phyloP scores from a whole-genome alignment of 2,888 invertebrate species.

The Epirrhoe tristata region DNA sequence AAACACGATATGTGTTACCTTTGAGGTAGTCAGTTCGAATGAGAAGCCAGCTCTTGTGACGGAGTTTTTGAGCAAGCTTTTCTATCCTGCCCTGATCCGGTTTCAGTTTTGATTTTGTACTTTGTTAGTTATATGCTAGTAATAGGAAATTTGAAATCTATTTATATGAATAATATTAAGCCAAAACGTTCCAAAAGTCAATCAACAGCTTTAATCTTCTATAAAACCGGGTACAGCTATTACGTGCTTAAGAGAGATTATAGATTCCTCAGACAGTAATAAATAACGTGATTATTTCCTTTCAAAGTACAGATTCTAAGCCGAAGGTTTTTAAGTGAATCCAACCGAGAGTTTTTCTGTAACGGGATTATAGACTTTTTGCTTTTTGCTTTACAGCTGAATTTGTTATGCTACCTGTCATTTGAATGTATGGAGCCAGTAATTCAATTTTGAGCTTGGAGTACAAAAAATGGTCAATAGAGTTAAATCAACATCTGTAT shows the following conservation, averaged over 20 bases:
- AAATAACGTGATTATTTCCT: slow-evolving; percentile 84
- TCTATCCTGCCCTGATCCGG: too few relatives aligned
- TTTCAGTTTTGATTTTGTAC: too few relatives aligned
- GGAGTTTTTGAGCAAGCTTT: too few relatives aligned
- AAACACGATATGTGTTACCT: too few relatives aligned
- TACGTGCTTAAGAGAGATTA: slow-evolving; percentile 79
- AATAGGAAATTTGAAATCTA: background rate
- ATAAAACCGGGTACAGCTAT: slow-evolving; percentile 68
- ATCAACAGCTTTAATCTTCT: slow-evolving; percentile 77
- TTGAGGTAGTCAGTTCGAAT: too few relatives aligned
- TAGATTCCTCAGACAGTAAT: slow-evolving; percentile 76
- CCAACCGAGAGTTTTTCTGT: slow-evolving; percentile 66
- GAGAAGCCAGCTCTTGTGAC: too few relatives aligned
- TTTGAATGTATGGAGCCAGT: slow-evolving; percentile 37
- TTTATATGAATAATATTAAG: slow-evolving; percentile 61
- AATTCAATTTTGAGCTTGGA: slow-evolving; percentile 38
- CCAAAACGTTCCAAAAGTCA: slow-evolving; percentile 68
- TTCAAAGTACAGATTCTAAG: slow-evolving; percentile 69
- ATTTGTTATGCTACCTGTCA: slow-evolving; percentile 49
- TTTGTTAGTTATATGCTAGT: background rate
- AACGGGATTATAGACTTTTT: slow-evolving; percentile 64
- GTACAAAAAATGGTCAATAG: slow-evolving; percentile 24
- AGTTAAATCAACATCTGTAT: slow-evolving; percentile 24
- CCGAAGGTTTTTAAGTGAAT: slow-evolving; percentile 67
- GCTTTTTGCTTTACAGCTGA: slow-evolving; percentile 34